Evolutionary conservation across 1,140 invertebrate species (phyloP), one percentile per base, ranked within the genome.

Genomic region (Drosophila arawakana): DNA sequence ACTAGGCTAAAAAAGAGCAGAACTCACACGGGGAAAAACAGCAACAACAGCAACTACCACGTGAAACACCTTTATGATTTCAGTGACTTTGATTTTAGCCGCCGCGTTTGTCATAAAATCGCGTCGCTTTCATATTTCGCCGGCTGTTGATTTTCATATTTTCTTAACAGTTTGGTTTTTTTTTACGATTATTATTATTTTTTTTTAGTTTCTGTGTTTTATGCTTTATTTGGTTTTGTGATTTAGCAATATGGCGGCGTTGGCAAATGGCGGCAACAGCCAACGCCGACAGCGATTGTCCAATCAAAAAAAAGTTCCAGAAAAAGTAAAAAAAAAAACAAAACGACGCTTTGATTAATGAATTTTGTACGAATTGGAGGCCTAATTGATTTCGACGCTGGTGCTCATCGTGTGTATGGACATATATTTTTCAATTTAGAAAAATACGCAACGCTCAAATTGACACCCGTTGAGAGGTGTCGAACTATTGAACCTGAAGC

Each of bases 161-260:
- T 69, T 50, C 57, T 73, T 47, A 67, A 67, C 71, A 52, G 57
- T 68, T 73, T 69, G 49, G 43, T 43, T 55, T 63, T 70, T 73
- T 81, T 81, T 70, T 30, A 30, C 25, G 25, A 15, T 57, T 57
- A 41, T 57, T 57, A 57, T 57, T 57, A 39, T 57, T 57, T 57
- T n/a, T n/a, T 9, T 39, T 5, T 21, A 59, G 25, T 30, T 30
- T 3, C 18, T 30, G 25, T 30, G 25, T 82, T 82, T 88, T 82
- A 75, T 78, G 73, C 44, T 83, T 83, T 89, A 80, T 88, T 88
- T 89, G 83, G 67, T 80, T 89, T 88, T 89, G 76, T 88, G 83
- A 88, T 88, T 88, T 88, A 75, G 80, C 85, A 90, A 89, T 76
- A 89, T 89, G 84, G 84, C 84, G 84, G n/a, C 41, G 41, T 6